phyloP scores from a whole-genome alignment of 2,797 vertebrate species.

The Crax fasciolata region DNA sequence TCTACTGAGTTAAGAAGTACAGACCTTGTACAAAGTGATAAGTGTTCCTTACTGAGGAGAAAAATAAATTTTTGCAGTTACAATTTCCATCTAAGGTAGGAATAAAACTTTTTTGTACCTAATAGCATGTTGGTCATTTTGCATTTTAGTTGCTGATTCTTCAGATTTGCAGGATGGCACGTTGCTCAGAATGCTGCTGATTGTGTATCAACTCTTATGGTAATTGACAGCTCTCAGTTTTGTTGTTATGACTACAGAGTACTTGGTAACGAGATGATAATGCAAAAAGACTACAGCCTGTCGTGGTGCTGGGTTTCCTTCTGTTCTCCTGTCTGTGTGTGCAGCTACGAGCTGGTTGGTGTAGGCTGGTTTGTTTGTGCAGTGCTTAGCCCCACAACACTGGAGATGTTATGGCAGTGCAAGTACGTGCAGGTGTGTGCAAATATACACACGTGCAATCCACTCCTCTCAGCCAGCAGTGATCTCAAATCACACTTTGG shows the following conservation, averaged over 20 bases:
- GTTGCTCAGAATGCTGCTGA: constrained; percentile 48
- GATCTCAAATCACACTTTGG: background rate
- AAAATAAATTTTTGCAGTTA: background rate
- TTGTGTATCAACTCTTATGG: background rate
- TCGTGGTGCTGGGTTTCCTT: background rate
- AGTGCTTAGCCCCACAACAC: background rate
- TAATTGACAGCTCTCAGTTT: constrained; percentile 42
- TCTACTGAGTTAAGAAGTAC: background rate
- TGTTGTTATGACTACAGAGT: constrained; percentile 55
- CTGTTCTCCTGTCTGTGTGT: background rate
- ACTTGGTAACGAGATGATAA: constrained; percentile 4
- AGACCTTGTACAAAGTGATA: background rate
- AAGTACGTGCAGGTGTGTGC: background rate
- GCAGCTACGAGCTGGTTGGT: background rate
- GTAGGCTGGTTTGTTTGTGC: background rate
- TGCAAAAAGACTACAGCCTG: background rate
- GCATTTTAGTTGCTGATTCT: constrained; percentile 24
- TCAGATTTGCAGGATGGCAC: background rate
- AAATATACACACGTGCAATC: accelerated
- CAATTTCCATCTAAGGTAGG: background rate
- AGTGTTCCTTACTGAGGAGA: background rate
- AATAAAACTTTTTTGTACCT: background rate
- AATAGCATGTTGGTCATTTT: background rate
- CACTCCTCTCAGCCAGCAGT: background rate
- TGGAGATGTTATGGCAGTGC: background rate